Evolutionary conservation across 2,888 invertebrate genomes (phyloP).

Genomic region (Tillus elongatus): DNA sequence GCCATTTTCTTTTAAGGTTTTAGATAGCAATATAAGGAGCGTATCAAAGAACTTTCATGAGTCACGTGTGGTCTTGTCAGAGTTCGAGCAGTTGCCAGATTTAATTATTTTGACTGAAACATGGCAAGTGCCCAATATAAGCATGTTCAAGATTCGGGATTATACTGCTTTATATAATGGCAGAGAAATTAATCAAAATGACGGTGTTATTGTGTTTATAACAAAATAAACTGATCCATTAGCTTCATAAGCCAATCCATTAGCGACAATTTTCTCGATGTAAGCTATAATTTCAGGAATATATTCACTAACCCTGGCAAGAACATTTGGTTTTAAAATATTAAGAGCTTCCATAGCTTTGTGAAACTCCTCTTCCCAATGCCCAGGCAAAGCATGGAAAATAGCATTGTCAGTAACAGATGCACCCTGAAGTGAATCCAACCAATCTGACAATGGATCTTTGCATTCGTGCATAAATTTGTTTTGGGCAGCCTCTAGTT

Average conservation of each 20-base stretch:
- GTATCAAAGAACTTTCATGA: too few relatives aligned
- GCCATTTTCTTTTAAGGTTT: too few relatives aligned
- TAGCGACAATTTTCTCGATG: constrained; percentile 82
- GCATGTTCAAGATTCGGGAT: too few relatives aligned
- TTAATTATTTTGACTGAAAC: too few relatives aligned
- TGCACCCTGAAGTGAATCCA: constrained; percentile 70
- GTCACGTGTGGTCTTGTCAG: too few relatives aligned
- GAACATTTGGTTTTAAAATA: constrained; percentile 86
- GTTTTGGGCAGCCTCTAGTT: constrained; percentile 48
- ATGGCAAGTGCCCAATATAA: too few relatives aligned
- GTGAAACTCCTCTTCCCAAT: constrained; percentile 92
- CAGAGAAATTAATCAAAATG: too few relatives aligned
- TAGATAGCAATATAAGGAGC: too few relatives aligned
- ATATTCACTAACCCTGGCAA: constrained; percentile 97
- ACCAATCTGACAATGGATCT: constrained; percentile 88
- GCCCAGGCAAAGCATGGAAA: constrained; percentile 74
- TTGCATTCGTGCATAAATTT: constrained; percentile 63
- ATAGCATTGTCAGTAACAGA: constrained; percentile 86
- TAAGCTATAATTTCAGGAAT: constrained; percentile 89
- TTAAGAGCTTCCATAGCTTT: constrained; percentile 91
- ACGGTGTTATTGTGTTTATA: too few relatives aligned
- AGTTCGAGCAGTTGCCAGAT: too few relatives aligned
- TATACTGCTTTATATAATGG: too few relatives aligned
- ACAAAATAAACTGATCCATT: constrained; percentile 97
- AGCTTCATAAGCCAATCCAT: constrained; percentile 80